Conservation (phyloP, 2,888 invertebrate species). For the Xestia xanthographa region DNA sequence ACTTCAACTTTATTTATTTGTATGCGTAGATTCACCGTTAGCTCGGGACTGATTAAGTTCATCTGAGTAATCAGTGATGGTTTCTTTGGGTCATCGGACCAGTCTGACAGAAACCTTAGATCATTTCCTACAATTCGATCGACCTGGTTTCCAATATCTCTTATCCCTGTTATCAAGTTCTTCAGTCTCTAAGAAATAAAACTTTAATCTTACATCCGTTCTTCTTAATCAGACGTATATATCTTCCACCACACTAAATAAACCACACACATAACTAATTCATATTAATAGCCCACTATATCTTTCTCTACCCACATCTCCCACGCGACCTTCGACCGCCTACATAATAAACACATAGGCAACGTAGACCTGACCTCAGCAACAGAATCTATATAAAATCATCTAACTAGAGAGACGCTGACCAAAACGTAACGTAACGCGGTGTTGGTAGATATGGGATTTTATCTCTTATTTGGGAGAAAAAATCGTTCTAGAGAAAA, state of each 20-base stretch:
- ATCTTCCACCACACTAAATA: neutral
- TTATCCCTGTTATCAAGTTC: neutral
- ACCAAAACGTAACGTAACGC: conserved; percentile 26
- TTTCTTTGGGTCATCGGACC: neutral
- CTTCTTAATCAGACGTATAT: neutral
- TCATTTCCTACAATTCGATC: neutral
- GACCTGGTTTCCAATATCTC: neutral
- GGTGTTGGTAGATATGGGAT: neutral
- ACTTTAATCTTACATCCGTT: neutral
- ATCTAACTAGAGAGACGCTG: neutral
- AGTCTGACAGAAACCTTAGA: neutral
- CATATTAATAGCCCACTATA: conserved; percentile 22
- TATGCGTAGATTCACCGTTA: neutral
- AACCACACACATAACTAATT: conserved; percentile 9
- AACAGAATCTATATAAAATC: conserved; percentile 22
- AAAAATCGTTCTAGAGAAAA: neutral
- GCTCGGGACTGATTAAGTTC: neutral
- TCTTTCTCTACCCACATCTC: conserved; percentile 3
- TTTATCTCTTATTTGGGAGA: neutral
- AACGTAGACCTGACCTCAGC: conserved; percentile 43
- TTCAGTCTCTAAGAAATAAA: neutral
- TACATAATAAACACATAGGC: conserved; percentile 15
- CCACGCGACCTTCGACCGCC: conserved; percentile 38
- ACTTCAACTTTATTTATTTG: no score
- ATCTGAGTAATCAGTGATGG: neutral